Conservation (phyloP, 2,113 vertebrate genomes). For the Pseudorhombus dupliciocellatus region DNA sequence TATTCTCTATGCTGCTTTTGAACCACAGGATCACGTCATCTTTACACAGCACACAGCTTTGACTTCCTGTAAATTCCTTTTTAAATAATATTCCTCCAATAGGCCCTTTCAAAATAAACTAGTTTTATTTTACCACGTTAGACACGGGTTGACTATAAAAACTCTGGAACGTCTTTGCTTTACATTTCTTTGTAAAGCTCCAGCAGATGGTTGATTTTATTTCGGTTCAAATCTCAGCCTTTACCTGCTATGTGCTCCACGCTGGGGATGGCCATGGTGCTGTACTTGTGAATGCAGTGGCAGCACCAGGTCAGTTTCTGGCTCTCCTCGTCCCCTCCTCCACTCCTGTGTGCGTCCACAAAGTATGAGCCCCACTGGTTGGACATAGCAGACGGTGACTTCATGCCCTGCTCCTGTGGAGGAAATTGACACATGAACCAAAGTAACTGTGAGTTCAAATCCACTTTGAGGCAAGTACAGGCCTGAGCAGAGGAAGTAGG, state of each 20-base stretch:
- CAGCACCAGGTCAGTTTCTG: constrained; percentile 88
- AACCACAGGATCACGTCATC: no score
- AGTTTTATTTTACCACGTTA: no score
- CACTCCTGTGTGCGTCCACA: constrained; percentile 78
- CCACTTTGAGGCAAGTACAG: constrained; percentile 46
- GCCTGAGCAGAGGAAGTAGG: constrained; percentile 31
- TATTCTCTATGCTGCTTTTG: no score
- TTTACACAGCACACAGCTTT: background rate
- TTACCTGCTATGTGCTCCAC: constrained; percentile 94
- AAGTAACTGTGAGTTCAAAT: constrained; percentile 12
- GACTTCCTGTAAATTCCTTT: background rate
- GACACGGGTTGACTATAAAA: no score
- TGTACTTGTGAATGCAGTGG: constrained; percentile 90
- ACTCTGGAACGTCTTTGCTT: no score
- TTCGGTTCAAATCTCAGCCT: background rate
- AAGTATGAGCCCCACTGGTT: constrained; percentile 96
- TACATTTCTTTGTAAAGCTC: background rate
- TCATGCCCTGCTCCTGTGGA: constrained; percentile 81
- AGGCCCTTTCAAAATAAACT: background rate
- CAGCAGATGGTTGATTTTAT: background rate
- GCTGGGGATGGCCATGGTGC: constrained; percentile 92
- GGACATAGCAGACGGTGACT: constrained; percentile 84
- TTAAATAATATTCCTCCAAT: background rate
- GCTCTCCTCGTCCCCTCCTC: constrained; percentile 80
- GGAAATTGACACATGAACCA: constrained; percentile 26